These are phyloP conservation scores for Drosophila colorata DNA, from an alignment of 2,888 invertebrate genomes.

Conservation along the genomic window DNA sequence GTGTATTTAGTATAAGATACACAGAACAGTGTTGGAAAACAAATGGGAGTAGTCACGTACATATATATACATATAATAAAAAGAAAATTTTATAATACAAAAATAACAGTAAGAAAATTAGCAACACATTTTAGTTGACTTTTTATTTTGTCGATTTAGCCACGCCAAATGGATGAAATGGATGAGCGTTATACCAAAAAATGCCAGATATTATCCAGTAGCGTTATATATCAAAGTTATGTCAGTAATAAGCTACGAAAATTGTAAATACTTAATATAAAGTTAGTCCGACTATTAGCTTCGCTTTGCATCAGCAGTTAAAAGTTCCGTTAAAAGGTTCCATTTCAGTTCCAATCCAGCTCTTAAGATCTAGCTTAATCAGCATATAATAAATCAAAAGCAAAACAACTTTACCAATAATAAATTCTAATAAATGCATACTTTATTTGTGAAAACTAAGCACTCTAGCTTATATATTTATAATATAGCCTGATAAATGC, in stretches of 20 bases:
- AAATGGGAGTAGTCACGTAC: constrained; percentile 55
- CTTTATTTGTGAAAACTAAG: constrained; percentile 62
- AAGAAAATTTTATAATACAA: constrained; percentile 60
- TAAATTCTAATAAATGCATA: constrained; percentile 46
- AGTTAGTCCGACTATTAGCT: neutral
- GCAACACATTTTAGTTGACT: constrained; percentile 29
- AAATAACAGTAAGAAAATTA: constrained; percentile 41
- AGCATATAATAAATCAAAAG: constrained; percentile 41
- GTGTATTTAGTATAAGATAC: constrained; percentile 49
- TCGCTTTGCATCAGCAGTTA: neutral
- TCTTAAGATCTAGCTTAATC: constrained; percentile 33
- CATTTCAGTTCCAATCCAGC: neutral
- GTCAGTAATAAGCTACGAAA: neutral
- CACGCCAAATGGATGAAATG: constrained; percentile 48
- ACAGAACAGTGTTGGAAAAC: constrained; percentile 49
- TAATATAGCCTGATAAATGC: constrained; percentile 36
- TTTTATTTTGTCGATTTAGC: constrained; percentile 37
- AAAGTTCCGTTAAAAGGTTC: neutral
- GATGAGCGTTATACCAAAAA: constrained; percentile 19
- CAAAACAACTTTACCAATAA: constrained; percentile 33
- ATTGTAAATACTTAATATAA: neutral
- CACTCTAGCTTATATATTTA: constrained; percentile 45
- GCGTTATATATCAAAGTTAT: neutral
- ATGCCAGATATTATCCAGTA: constrained; percentile 5
- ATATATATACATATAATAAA: constrained; percentile 65